Evolutionary conservation across 2,797 vertebrate genomes (phyloP), one percentile per base, ranked within the genome.

Genomic region (Odontamblyopus rebecca): DNA sequence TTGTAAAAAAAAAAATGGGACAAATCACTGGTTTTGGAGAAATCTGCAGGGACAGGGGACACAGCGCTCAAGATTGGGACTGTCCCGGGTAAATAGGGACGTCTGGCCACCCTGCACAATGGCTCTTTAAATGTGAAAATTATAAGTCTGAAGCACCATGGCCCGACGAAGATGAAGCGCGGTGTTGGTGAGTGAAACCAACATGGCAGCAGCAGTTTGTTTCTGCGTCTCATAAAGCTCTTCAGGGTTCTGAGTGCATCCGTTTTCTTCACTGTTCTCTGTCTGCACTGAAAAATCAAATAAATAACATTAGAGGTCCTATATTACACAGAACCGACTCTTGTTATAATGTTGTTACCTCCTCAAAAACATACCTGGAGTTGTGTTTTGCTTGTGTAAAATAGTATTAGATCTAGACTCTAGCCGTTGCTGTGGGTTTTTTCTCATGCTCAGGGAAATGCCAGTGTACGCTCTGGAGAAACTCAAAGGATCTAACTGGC

Each of bases 381-480:
- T 74, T 15, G 35, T 72, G 6, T 44, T n/a, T 67, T 5, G 68
- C 51, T 23, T 23, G 23, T 80, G 75, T 56, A 59, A 79, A 15
- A 64, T 29, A 23, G 6, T 6, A 44, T 84, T 54, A 56, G 32
- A 15, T 79, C 83, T 60, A 79, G 80, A 57, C 54, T 54, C 30
- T 29, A 56, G 76, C 18, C 74, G 83, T 30, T 15, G 71, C 41
- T 85, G 82, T 13, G 68, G 51, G 18, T 71, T 80, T 63, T 65
- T 89, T 85, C 64, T 60, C 53, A 75, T 74, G 41, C 97, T 65
- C 63, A 98, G 73, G 30, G 48, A 54, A 30, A 94, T 80, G 73
- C 97, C 96, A 89, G 94, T 93, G 80, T 89, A 90, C 85, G 91
- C 93, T 76, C 98, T 91, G 70, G 96, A 97, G 89, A 98, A 96